Base-by-base conservation (phyloP, 92 coral and sea anemone species). In the Epizoanthus stellaris region DNA sequence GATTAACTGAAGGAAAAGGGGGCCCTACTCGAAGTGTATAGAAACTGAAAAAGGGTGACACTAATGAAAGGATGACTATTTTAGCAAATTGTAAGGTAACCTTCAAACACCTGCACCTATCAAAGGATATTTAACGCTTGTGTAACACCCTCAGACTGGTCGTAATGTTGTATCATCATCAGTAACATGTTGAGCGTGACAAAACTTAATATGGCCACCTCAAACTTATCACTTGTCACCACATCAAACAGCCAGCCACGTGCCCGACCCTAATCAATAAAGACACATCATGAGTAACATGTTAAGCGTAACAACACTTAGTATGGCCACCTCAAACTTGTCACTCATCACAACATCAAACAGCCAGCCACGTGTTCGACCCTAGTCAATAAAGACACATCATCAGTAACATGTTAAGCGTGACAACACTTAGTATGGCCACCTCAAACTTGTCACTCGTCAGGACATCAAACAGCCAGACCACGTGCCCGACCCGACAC, bases 161-260 rank as follows among this genome's bases (percentile, higher is more conserved):
- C 92, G 90, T 95, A 86, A 70, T 95, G 95, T 56, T 95, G 95
- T 21, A 91, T 86, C 91, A 95, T 95, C 95, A 94, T 95, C 86
- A 93, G 54, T 8, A 87, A 87, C 98, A 95, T 95, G 80, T 94
- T 95, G 71, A 91, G 82, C 86, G 91, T 93, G 45, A 95, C 91
- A 34, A 95, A 91, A 9, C 86, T 85, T 34, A 95, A 80, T 70
- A 95, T 89, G 12, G 81, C 70, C 45, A 95, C 83, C 84, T 95
- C 98, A 75, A 95, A 95, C 73, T 87, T 87, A 85, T 95, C 94
- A 52, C 94, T 91, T n/a, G 93, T 86, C 54, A 95, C 98, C 59
- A 92, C 73, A 73, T 92, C 98, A 64, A 94, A 95, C 77, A 95
- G 49, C 64, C 76, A 69, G 2, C 96, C 95, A 45, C 98, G 95